phyloP scores from a whole-genome alignment of 92 coral and sea anemone species.

The Meandrina meandrites region DNA sequence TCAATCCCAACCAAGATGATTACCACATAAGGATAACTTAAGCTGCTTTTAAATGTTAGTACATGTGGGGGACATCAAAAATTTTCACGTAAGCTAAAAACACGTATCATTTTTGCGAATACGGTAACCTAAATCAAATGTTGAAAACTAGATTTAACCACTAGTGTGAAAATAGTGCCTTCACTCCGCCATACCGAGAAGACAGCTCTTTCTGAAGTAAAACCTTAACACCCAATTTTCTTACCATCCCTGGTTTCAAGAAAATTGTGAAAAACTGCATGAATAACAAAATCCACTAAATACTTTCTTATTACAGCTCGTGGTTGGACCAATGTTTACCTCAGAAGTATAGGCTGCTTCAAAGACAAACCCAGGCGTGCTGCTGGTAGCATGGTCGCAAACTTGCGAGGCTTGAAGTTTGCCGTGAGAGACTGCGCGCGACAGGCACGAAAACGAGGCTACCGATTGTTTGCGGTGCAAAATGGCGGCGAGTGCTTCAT shows the following conservation, averaged over 20 bases:
- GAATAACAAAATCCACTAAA: neutral
- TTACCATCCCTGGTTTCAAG: neutral
- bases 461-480: slow-evolving; percentile 47
- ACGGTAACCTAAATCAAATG: too few relatives aligned
- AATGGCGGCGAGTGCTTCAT: slow-evolving; percentile 57
- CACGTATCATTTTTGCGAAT: too few relatives aligned
- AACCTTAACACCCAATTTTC: neutral
- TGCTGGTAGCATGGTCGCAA: slow-evolving; percentile 57
- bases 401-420: slow-evolving; percentile 51
- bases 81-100: too few relatives aligned
- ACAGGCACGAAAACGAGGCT: slow-evolving; percentile 56
- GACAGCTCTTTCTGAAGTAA: too few relatives aligned
- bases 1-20: too few relatives aligned
- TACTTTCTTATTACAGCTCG: slow-evolving; percentile 17
- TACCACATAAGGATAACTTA: too few relatives aligned
- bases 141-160: too few relatives aligned
- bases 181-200: too few relatives aligned
- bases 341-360: slow-evolving; percentile 58
- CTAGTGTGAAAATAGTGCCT: too few relatives aligned
- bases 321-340: slow-evolving; percentile 34
- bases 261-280: too few relatives aligned
- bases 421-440: slow-evolving; percentile 71
- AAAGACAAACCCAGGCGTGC: slow-evolving; percentile 56
- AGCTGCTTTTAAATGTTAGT: too few relatives aligned
- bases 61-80: too few relatives aligned